A percentile compares a stretch with the other conserved stretches of the same genome.
Conservation (phyloP, 2,113 vertebrate species). For the Ochotona curzoniae region DNA sequence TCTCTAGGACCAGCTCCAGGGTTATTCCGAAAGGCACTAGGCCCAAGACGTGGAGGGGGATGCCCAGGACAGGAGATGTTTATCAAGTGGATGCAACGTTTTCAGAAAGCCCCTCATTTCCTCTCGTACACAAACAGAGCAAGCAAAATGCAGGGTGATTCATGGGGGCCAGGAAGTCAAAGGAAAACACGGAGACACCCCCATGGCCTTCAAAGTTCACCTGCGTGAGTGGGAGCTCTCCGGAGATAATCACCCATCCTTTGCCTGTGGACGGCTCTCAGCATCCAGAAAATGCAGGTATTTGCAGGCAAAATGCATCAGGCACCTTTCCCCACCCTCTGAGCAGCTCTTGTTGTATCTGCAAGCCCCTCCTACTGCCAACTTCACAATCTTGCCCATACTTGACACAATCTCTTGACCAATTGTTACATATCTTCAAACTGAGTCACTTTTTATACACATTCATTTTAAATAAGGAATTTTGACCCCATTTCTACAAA, state of each 20-base stretch:
- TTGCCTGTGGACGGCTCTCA: background rate
- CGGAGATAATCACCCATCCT: accelerated
- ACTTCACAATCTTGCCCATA: background rate
- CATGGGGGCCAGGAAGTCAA: background rate
- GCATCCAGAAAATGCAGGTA: background rate
- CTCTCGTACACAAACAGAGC: background rate
- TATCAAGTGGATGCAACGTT: background rate
- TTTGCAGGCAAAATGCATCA: background rate
- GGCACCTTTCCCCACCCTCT: background rate
- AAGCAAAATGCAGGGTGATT: background rate
- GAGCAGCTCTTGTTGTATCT: background rate
- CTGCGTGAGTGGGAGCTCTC: background rate
- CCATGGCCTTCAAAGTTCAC: background rate
- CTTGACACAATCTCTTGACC: background rate
- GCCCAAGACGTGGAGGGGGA: background rate
- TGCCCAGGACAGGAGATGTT: too few relatives aligned
- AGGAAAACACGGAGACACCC: background rate
- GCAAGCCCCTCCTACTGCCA: too few relatives aligned
- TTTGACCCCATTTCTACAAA: background rate
- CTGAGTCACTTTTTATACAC: background rate
- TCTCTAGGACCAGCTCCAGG: background rate
- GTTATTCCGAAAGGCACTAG: background rate
- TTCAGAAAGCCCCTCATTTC: background rate
- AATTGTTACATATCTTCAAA: background rate
- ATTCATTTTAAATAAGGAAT: constrained; percentile 9